A percentile compares a stretch with the other conserved stretches of the same genome.
These are phyloP conservation scores for Ahaetulla prasina DNA, from an alignment of 2,113 vertebrate species.

Conservation along the genomic window DNA sequence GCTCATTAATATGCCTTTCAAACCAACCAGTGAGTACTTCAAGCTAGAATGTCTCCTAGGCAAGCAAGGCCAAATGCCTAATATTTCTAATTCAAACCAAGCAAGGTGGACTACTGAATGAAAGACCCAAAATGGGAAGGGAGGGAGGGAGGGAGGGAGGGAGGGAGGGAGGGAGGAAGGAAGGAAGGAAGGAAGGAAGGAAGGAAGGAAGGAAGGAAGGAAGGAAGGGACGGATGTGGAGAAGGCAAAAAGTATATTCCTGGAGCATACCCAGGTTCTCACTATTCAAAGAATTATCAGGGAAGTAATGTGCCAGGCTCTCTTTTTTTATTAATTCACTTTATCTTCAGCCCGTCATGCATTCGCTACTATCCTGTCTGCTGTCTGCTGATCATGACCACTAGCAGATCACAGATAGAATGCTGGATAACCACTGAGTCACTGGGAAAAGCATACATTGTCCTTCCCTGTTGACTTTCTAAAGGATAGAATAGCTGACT, in stretches of 20 bases:
- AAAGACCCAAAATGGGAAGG: background rate
- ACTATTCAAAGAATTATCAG: background rate
- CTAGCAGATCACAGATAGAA: background rate
- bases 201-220: background rate
- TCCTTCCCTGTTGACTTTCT: background rate
- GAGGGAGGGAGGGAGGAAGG: background rate
- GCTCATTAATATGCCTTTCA: background rate
- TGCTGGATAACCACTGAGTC: background rate
- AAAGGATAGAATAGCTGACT: background rate
- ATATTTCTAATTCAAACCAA: background rate
- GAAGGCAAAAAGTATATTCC: background rate
- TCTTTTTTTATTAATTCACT: background rate
- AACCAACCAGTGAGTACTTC: constrained; percentile 7
- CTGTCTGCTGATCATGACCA: background rate
- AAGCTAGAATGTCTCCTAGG: background rate
- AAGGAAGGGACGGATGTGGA: background rate
- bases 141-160: background rate
- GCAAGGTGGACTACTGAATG: background rate
- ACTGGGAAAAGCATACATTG: background rate
- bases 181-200: background rate
- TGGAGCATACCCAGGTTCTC: background rate
- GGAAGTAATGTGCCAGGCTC: background rate
- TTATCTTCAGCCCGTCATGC: background rate
- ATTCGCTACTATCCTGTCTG: background rate
- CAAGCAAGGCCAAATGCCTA: background rate